Percentiles rank a stretch among this genome's conserved stretches.
These are phyloP conservation scores for Germaria angustata DNA, from an alignment of 2,888 invertebrate species.

Conservation along the genomic window DNA sequence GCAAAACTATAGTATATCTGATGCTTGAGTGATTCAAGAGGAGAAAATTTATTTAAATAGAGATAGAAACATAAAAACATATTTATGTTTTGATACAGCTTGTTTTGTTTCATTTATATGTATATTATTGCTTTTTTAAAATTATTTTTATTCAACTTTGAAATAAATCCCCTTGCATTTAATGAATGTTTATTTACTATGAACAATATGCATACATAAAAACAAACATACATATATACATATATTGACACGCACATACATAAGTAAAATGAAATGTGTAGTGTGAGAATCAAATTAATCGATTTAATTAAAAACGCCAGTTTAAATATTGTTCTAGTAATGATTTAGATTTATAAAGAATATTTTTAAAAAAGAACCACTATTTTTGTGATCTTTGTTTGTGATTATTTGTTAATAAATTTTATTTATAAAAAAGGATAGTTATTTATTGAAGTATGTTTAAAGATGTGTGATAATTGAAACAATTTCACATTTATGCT, in stretches of 20 bases:
- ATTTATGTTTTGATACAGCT: neutral
- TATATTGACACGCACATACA: conserved; percentile 19
- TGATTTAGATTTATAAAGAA: conserved; percentile 6
- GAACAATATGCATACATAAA: neutral
- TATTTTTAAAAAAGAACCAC: neutral
- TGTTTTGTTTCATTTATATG: neutral
- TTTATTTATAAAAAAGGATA: conserved; percentile 22
- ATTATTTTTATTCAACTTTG: conserved; percentile 17
- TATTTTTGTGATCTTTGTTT: conserved; percentile 69
- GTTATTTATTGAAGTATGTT: conserved; percentile 6
- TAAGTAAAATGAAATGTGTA: conserved; percentile 6
- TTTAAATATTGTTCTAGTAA: conserved; percentile 11
- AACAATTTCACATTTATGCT: neutral
- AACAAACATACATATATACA: conserved; percentile 8
- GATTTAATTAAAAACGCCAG: neutral
- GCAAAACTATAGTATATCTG: neutral
- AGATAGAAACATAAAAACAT: neutral
- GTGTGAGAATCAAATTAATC: neutral
- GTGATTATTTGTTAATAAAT: conserved; percentile 56
- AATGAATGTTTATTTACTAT: conserved; percentile 22
- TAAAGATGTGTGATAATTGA: conserved; percentile 22
- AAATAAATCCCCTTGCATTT: conserved; percentile 23
- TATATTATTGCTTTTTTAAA: neutral
- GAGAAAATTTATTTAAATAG: conserved; percentile 4
- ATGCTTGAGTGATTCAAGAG: conserved; percentile 5